phyloP scores from a whole-genome alignment of 2,888 invertebrate genomes.

The Coleophora deauratella region DNA sequence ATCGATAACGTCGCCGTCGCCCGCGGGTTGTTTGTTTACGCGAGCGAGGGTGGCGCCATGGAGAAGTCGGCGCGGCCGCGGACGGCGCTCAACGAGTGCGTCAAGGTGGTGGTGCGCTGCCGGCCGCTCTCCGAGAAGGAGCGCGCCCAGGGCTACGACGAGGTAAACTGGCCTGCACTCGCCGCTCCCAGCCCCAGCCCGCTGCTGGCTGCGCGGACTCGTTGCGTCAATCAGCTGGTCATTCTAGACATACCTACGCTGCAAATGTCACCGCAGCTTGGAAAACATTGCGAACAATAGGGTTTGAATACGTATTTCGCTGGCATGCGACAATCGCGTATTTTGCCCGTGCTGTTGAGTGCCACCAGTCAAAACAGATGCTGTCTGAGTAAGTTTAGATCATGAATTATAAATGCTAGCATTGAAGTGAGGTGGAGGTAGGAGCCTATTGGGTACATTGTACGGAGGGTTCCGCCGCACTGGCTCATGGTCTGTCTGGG shows the following conservation, averaged over 20 bases:
- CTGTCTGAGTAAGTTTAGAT: too few species aligned
- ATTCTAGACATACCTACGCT: background rate
- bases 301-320: background rate
- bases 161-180: slow-evolving; percentile 51
- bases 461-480: too few species aligned
- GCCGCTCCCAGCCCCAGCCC: slow-evolving; percentile 4
- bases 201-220: background rate
- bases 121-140: slow-evolving; percentile 95
- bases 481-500: too few species aligned
- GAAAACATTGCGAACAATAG: slow-evolving; percentile 14
- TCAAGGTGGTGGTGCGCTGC: slow-evolving; percentile 97
- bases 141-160: slow-evolving; percentile 79
- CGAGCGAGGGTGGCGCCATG: slow-evolving; percentile 43
- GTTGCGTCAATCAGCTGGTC: too few species aligned
- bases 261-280: slow-evolving; percentile 11
- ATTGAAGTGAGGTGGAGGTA: too few species aligned
- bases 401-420: too few species aligned
- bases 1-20: slow-evolving; percentile 68
- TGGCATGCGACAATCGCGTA: background rate
- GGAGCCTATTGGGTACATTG: too few species aligned
- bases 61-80: slow-evolving; percentile 67
- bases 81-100: slow-evolving; percentile 84
- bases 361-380: too few species aligned
- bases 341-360: too few species aligned
- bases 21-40: slow-evolving; percentile 46